A percentile compares a stretch with the other conserved stretches of the same genome.
These are phyloP conservation scores for Sycophila sp. DNA, from an alignment of 1,140 invertebrate species.

Conservation along the genomic window DNA sequence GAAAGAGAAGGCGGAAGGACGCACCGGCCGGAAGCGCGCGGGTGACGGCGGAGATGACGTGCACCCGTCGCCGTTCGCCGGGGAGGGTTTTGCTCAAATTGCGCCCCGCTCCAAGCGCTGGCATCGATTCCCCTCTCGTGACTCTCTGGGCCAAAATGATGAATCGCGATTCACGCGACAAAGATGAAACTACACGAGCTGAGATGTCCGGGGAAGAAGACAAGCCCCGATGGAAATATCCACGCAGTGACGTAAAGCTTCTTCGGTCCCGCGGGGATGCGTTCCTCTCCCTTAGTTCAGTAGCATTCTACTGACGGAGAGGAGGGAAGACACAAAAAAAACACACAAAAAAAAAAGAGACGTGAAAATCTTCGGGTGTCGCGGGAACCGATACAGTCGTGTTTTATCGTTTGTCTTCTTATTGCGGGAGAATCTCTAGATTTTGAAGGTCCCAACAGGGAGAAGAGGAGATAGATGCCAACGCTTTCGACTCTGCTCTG, in stretches of 20 bases:
- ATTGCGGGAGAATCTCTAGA: neutral
- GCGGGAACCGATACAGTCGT: neutral
- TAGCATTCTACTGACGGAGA: too few species aligned
- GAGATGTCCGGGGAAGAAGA: neutral
- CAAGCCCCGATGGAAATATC: neutral
- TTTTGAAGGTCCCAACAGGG: neutral
- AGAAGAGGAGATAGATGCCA: neutral
- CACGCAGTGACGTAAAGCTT: too few species aligned
- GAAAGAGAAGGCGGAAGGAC: neutral
- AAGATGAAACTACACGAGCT: too few species aligned
- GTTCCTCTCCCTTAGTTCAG: too few species aligned
- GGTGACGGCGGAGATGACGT: neutral
- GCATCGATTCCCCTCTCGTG: neutral
- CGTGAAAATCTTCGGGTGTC: neutral
- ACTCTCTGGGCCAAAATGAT: neutral
- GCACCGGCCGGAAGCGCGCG: neutral
- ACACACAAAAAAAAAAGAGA: neutral
- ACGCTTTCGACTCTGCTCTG: too few species aligned
- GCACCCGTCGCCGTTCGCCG: neutral
- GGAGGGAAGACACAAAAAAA: neutral
- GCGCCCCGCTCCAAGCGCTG: too few species aligned
- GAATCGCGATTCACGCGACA: neutral
- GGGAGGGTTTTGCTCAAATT: too few species aligned
- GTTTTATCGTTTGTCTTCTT: slow-evolving; percentile 8
- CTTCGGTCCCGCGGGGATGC: too few species aligned